These are phyloP conservation scores for Clarias pachynema DNA, from an alignment of 2,797 vertebrate genomes.

Conservation along the genomic window DNA sequence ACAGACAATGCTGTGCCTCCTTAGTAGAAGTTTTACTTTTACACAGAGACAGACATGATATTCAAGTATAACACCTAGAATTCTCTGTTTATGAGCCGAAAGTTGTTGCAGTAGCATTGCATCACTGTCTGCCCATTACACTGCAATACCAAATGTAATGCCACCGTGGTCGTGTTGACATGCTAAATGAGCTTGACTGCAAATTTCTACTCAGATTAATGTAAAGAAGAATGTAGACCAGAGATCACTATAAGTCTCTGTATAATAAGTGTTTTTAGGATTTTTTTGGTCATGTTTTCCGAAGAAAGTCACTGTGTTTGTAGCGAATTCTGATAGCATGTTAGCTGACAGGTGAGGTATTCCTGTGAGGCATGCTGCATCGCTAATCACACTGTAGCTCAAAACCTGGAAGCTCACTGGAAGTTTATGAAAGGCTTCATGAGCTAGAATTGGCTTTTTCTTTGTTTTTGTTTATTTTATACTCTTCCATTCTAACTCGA, in stretches of 20 bases:
- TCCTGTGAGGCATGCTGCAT: slow-evolving; percentile 8
- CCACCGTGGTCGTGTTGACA: neutral
- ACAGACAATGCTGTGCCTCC: neutral
- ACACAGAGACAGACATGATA: neutral
- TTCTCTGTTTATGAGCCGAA: neutral
- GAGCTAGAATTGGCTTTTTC: neutral
- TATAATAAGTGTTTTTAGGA: neutral
- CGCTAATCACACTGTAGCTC: slow-evolving; percentile 23
- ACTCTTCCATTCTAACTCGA: neutral
- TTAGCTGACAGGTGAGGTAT: slow-evolving; percentile 20
- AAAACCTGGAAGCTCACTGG: neutral
- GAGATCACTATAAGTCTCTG: too few species aligned
- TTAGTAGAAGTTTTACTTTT: neutral
- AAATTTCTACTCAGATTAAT: neutral
- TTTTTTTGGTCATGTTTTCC: slow-evolving; percentile 11
- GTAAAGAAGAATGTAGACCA: slow-evolving; percentile 11
- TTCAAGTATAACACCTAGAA: neutral
- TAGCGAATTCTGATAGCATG: slow-evolving; percentile 14
- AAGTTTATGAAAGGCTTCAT: neutral
- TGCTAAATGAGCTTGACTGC: neutral
- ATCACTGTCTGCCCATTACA: slow-evolving; percentile 27
- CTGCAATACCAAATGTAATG: slow-evolving; percentile 8
- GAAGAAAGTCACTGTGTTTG: slow-evolving; percentile 31
- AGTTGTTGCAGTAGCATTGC: slow-evolving; percentile 16
- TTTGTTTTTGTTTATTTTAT: neutral